Conservation (phyloP, 2,888 invertebrate species). For the Pandemis corylana region DNA sequence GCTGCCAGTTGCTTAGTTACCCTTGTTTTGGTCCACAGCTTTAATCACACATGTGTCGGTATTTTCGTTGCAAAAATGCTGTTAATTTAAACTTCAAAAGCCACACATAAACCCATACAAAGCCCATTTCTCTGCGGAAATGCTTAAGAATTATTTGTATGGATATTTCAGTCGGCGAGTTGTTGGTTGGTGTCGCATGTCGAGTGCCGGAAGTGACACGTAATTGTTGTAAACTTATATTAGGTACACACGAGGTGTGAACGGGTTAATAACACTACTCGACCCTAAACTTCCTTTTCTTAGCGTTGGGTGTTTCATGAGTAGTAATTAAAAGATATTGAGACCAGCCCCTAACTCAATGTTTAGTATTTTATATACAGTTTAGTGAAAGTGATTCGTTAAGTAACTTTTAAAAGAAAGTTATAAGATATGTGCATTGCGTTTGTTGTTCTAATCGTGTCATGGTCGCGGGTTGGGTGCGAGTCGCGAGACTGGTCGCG, state of each 20-base stretch:
- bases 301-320: constrained; percentile 41
- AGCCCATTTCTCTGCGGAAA: not conserved
- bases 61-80: not conserved
- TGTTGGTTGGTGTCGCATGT: constrained; percentile 53
- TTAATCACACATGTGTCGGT: constrained; percentile 15
- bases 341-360: constrained; percentile 21
- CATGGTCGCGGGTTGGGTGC: constrained; percentile 59
- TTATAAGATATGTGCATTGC: constrained; percentile 13
- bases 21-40: constrained; percentile 54
- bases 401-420: not conserved
- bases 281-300: constrained; percentile 71
- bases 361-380: not conserved
- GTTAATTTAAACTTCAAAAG: not conserved
- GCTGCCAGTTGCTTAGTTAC: constrained; percentile 55
- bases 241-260: constrained; percentile 76
- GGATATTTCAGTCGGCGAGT: constrained; percentile 42
- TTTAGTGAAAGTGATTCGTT: not conserved
- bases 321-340: constrained; percentile 37
- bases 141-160: constrained; percentile 1
- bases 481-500: constrained; percentile 49
- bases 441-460: constrained; percentile 50
- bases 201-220: constrained; percentile 67
- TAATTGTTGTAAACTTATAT: constrained; percentile 81
- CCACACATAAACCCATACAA: not conserved
- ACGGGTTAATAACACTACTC: constrained; percentile 82